phyloP scores from a whole-genome alignment of 2,888 invertebrate species.

The Amblyjoppa fuscipennis region DNA sequence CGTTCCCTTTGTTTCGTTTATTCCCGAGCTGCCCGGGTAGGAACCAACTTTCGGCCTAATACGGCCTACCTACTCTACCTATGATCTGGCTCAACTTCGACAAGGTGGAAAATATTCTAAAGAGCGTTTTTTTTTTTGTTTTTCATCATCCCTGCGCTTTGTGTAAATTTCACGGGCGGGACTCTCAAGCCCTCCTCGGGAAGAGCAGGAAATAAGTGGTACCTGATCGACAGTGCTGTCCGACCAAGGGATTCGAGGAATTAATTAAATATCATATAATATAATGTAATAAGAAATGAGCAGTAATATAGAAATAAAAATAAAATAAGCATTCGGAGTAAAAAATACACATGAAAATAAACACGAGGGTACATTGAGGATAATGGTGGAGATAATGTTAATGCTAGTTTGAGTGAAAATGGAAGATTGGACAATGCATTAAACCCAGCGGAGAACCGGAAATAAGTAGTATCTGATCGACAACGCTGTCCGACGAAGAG shows the following conservation, averaged over 20 bases:
- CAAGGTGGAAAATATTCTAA: conserved; percentile 55
- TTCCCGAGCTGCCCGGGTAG: conserved; percentile 44
- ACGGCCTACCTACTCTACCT: conserved; percentile 23
- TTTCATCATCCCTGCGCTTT: not conserved
- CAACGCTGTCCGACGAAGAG: not conserved
- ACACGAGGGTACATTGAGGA: not conserved
- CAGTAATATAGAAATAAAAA: too few species aligned
- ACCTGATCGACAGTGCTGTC: not conserved
- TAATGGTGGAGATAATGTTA: not conserved
- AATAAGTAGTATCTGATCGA: too few species aligned
- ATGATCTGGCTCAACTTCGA: not conserved
- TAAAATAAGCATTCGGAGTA: too few species aligned
- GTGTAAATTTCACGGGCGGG: not conserved
- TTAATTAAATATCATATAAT: too few species aligned
- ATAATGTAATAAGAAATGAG: too few species aligned
- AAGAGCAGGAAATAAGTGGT: not conserved
- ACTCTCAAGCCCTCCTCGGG: not conserved
- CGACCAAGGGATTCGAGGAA: too few species aligned
- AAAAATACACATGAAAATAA: not conserved
- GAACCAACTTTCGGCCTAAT: conserved; percentile 63
- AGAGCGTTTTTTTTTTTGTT: not conserved
- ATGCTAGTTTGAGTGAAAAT: not conserved
- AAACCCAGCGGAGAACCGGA: too few species aligned
- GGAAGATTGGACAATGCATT: not conserved
- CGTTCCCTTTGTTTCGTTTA: conserved; percentile 65